Percentiles rank a stretch among this genome's conserved stretches.
These are phyloP conservation scores for Zoanthus sociatus DNA, from an alignment of 92 coral and sea anemone genomes.

Conservation along the genomic window DNA sequence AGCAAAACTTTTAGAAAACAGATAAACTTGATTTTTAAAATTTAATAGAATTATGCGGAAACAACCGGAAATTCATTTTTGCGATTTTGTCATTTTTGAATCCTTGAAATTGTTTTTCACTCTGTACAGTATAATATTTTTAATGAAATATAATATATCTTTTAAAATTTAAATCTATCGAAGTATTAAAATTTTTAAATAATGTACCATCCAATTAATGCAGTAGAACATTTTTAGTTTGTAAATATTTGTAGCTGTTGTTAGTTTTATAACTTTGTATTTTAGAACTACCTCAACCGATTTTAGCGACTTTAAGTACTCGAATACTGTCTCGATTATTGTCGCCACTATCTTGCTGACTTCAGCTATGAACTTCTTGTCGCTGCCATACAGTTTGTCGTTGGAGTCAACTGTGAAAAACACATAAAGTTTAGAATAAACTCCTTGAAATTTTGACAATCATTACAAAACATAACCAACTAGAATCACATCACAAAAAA, in stretches of 20 bases:
- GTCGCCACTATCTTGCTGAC: slow-evolving; percentile 82
- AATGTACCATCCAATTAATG: too few relatives aligned
- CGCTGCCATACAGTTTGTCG: slow-evolving; percentile 91
- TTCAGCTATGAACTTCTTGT: slow-evolving; percentile 92
- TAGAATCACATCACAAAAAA: neutral
- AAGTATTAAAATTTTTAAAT: too few relatives aligned
- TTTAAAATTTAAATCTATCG: neutral
- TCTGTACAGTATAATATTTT: neutral
- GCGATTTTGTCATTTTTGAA: too few relatives aligned
- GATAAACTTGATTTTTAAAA: too few relatives aligned
- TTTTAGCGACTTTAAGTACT: slow-evolving; percentile 78
- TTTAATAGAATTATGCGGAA: too few relatives aligned
- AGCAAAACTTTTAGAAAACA: too few relatives aligned
- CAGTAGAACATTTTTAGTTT: neutral
- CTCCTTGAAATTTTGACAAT: neutral
- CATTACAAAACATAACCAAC: neutral
- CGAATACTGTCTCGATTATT: slow-evolving; percentile 82
- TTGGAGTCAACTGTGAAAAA: slow-evolving; percentile 85
- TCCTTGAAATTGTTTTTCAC: too few relatives aligned
- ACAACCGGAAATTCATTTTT: too few relatives aligned
- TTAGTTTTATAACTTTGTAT: neutral
- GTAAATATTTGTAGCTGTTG: neutral
- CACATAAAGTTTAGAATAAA: neutral
- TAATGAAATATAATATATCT: neutral
- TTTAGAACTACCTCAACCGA: slow-evolving; percentile 71